These are phyloP conservation scores for Eristalis arbustorum DNA, from an alignment of 2,888 invertebrate species.

Conservation along the genomic window DNA sequence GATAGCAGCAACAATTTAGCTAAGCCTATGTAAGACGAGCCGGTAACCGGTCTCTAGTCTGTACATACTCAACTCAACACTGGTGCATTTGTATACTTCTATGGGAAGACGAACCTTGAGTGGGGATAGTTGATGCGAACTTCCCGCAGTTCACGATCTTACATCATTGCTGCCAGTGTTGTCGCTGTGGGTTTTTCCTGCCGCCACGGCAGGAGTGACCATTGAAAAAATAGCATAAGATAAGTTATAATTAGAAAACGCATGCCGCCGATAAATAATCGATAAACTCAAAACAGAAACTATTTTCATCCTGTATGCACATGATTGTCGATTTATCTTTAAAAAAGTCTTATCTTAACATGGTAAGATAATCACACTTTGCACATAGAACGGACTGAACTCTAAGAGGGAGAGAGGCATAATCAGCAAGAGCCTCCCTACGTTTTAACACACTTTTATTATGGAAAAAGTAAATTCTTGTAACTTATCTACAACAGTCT, in stretches of 20 bases:
- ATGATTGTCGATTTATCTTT: background rate
- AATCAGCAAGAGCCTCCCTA: too few relatives aligned
- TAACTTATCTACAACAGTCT: too few relatives aligned
- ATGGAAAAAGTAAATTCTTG: too few relatives aligned
- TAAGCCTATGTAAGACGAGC: background rate
- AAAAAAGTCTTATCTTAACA: background rate
- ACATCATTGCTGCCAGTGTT: constrained; percentile 7
- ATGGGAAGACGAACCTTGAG: background rate
- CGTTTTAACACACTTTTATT: too few relatives aligned
- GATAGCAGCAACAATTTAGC: background rate
- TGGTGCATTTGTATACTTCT: background rate
- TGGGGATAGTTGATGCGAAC: background rate
- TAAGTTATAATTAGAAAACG: background rate
- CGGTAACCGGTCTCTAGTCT: constrained; percentile 11
- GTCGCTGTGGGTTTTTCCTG: background rate
- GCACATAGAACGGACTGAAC: background rate
- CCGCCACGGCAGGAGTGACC: background rate
- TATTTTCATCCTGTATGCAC: background rate
- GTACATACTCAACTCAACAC: background rate
- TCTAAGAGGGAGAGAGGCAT: too few relatives aligned
- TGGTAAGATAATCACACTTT: background rate
- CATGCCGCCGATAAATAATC: background rate
- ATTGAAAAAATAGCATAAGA: background rate
- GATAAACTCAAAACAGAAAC: background rate
- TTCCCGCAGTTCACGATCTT: background rate